Evolutionary conservation across 2,888 invertebrate species (phyloP).

Genomic region (Gymnosoma rotundatum): DNA sequence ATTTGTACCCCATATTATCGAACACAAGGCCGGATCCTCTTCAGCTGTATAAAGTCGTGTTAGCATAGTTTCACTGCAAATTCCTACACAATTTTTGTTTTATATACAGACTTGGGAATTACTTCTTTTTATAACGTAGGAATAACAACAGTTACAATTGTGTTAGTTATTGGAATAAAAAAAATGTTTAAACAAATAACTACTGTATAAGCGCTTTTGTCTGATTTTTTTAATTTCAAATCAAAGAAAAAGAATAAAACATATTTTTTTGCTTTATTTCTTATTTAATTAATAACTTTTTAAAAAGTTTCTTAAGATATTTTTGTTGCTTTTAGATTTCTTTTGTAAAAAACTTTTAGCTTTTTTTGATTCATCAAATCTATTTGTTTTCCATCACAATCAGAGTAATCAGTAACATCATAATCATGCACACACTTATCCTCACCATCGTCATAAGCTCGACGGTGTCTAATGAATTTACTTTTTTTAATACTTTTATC

Average conservation of each 20-base stretch:
- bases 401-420: constrained; percentile 24
- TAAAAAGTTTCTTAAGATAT: constrained; percentile 15
- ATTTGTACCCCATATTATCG: constrained; percentile 80
- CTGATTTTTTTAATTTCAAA: not conserved
- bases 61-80: constrained; percentile 76
- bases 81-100: constrained; percentile 13
- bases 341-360: constrained; percentile 22
- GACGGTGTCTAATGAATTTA: constrained; percentile 43
- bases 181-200: not conserved
- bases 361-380: constrained; percentile 53
- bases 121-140: not conserved
- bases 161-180: constrained; percentile 7
- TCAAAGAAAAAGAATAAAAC: not conserved
- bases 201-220: not conserved
- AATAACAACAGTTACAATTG: constrained; percentile 33
- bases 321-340: constrained; percentile 3
- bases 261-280: constrained; percentile 2
- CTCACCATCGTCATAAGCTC: constrained; percentile 25
- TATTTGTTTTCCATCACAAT: constrained; percentile 55
- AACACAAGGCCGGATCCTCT: constrained; percentile 81
- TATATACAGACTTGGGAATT: not conserved
- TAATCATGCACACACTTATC: constrained; percentile 17
- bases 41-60: constrained; percentile 81
- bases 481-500: constrained; percentile 36
- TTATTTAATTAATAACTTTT: constrained; percentile 30